Evolutionary conservation across 2,797 vertebrate genomes (phyloP), one percentile per base, ranked within the genome.

Genomic region (Melopsittacus undulatus): DNA sequence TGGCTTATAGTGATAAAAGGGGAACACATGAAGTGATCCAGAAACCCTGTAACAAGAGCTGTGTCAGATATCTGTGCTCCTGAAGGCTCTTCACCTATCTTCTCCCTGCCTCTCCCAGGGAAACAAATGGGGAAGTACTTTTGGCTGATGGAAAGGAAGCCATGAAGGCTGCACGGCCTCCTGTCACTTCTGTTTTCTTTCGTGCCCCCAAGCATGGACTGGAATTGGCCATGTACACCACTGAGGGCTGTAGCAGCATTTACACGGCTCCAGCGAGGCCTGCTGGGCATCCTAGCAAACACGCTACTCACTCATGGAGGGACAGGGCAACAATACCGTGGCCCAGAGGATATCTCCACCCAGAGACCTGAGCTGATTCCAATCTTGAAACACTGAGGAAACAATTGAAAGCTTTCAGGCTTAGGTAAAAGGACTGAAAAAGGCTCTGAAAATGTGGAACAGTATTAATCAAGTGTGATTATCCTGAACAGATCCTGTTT

Each of bases 331-430:
- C 85, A 92, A 89, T 91, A 56, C 85, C 0, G 1, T 42, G 70
- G 82, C 92, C 81, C 91, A 83, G 92, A 94, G 90, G 93, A 76
- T 76, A 91, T 90, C 94, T 89, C 92, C 94, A 96, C 91, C 87
- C 93, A 78, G 83, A 61, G 74, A 86, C 70, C 66, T 78, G 86
- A 91, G 78, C 94, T 95, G 92, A 89, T 95, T 93, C 96, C 64
- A 46, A 11, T 45, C 83, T 94, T 61, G 68, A 64, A 96, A 83
- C 24, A 9, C 89, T 38, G 59, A 91, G 91, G 77, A 59, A 96
- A 96, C 89, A 94, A 95, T 20, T 77, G 89, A 91, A 87, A 94
- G 38, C 75, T 92, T 94, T 87, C 92, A 90, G 85, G 72, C 93
- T 87, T 90, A 82, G 93, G 76, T 91, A 57, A 92, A 90, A 87